These are phyloP conservation scores for Phallusia fumigata DNA, from an alignment of 23 tunicate genomes.

Conservation along the genomic window DNA sequence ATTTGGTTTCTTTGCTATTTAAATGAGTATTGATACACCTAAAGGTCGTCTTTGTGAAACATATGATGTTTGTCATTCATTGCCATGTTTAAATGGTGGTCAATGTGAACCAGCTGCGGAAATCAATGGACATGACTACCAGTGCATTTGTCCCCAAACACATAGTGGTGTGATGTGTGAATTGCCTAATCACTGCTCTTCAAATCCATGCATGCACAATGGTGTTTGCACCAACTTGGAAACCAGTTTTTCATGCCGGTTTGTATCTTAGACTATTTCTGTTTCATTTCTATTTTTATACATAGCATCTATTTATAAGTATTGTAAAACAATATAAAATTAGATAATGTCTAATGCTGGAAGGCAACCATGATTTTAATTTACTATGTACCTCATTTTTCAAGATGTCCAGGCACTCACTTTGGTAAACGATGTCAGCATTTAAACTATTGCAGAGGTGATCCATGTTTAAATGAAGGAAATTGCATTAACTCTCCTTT, in stretches of 20 bases:
- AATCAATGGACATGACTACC: background rate
- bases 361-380: background rate
- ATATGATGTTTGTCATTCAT: slow-evolving; percentile 48
- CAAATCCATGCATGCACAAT: slow-evolving; percentile 65
- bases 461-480: slow-evolving; percentile 58
- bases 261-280: no score
- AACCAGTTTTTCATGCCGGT: slow-evolving; percentile 34
- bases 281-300: no score
- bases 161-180: slow-evolving; percentile 41
- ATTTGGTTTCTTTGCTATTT: background rate
- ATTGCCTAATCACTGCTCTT: slow-evolving; percentile 31
- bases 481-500: slow-evolving; percentile 42
- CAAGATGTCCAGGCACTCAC: slow-evolving; percentile 64
- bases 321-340: no score
- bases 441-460: slow-evolving; percentile 62
- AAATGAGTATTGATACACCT: background rate
- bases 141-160: slow-evolving; percentile 21
- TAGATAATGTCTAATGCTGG: background rate
- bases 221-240: slow-evolving; percentile 55
- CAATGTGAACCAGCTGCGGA: slow-evolving; percentile 21
- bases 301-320: no score
- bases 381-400: no score
- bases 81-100: slow-evolving; percentile 76
- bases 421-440: slow-evolving; percentile 72
- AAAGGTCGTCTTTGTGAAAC: slow-evolving; percentile 50